Base-by-base conservation (phyloP, 1,140 invertebrate species). In the Achroia grisella region DNA sequence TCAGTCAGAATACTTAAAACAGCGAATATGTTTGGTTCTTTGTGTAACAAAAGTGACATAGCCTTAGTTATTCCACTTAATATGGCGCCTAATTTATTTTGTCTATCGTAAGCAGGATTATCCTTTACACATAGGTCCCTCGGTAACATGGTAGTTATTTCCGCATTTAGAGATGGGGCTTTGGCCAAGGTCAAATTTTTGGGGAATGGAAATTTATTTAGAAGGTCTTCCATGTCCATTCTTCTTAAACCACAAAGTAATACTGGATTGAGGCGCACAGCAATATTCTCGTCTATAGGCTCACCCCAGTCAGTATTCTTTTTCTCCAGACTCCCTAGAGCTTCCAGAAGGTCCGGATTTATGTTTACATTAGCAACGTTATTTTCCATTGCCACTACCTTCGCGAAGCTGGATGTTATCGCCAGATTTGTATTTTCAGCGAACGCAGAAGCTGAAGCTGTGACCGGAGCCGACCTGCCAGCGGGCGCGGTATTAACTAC, bases 191-290 rank as follows among this genome's bases (percentile, higher is more conserved):
- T n/a, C n/a, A 39, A 15, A 41, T 52, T 52, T 34, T 46, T 46
- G 1, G 49, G 49, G 27, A 36, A 46, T 13, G 17, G 32, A 37
- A 44, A 52, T 30, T 52, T 52, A 10, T 52, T 52, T 8, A 28
- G 6, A n/a, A 52, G 15, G 5, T 13, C 29, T 28, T 52, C 50
- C n/a, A 33, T 42, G 2, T 12, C 28, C 10, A 37, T 29, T 27
- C 46, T 52, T 37, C 31, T 42, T 6, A 52, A 28, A 4, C 49
- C 49, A 17, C 14, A 33, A 1, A 39, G n/a, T 10, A 52, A 31
- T 9, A 52, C 23, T 1, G 12, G 39, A 14, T 47, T 27, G 0
- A 27, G 34, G n/a, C 36, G 39, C 4, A 14, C 12, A 15, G 47
- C 35, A 12, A 57, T 42, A 35, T 61, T n/a, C 5, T 33, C 32